Conservation (phyloP, 2,113 vertebrate genomes). For the Phalacrocorax brasilianus region DNA sequence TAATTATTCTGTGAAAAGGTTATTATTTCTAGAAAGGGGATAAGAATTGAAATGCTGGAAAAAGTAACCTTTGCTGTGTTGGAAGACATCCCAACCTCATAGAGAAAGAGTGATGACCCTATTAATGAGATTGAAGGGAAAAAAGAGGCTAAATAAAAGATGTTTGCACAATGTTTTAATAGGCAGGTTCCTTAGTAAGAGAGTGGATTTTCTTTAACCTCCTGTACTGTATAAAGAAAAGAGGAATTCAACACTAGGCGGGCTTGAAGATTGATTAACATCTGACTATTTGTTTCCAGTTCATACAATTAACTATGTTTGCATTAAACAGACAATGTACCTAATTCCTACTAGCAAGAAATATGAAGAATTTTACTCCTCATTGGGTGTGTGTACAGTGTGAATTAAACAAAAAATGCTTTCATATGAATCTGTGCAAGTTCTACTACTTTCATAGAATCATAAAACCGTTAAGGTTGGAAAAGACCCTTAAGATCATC, state of each 20-base stretch:
- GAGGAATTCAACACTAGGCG: background rate
- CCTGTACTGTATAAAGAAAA: background rate
- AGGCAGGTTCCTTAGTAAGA: background rate
- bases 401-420: background rate
- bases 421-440: background rate
- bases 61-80: background rate
- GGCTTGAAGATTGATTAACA: background rate
- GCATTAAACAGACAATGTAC: background rate
- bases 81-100: background rate
- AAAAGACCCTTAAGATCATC: too few species aligned
- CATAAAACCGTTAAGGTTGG: too few species aligned
- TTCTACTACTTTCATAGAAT: background rate
- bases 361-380: background rate
- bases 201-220: background rate
- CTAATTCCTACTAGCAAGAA: background rate
- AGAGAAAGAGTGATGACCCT: background rate
- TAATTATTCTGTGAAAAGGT: background rate
- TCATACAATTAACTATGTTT: background rate
- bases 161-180: conserved; percentile 18
- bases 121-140: background rate
- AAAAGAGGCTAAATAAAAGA: background rate
- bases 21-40: background rate
- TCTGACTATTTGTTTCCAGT: conserved; percentile 19
- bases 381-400: background rate
- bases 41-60: background rate